Percentiles rank a stretch among this genome's conserved stretches.
Evolutionary conservation across 2,797 vertebrate species (phyloP).

Genomic region (Acanthornis magna): DNA sequence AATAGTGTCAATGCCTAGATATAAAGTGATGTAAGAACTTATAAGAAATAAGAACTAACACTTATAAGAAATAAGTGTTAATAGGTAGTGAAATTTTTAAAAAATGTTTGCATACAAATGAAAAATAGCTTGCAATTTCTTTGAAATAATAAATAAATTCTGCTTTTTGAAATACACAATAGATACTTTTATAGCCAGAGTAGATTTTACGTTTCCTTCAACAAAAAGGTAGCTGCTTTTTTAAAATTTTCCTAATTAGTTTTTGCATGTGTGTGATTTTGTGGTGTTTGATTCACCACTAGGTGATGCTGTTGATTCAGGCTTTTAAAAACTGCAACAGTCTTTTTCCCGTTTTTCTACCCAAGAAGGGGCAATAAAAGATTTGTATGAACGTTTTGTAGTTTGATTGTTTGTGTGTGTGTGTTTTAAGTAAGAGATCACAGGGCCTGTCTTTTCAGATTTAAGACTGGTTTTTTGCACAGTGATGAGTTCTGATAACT

Average conservation of each 20-base stretch:
- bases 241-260: background rate
- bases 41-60: too few species aligned
- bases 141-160: background rate
- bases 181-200: background rate
- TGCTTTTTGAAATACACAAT: background rate
- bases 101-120: background rate
- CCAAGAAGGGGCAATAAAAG: background rate
- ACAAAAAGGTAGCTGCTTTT: background rate
- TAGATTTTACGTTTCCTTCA: background rate
- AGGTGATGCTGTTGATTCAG: constrained; percentile 20
- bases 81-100: background rate
- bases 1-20: too few species aligned
- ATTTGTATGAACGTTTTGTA: background rate
- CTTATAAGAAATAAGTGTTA: background rate
- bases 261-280: background rate
- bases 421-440: background rate
- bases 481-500: background rate
- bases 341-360: background rate
- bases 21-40: too few species aligned
- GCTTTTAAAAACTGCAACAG: background rate
- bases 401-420: background rate
- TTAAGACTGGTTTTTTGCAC: background rate
- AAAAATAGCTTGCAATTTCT: background rate
- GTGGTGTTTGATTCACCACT: background rate
- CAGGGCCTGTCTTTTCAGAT: background rate